Conservation (phyloP, 2,797 vertebrate genomes). For the Benthosema pterotum region DNA sequence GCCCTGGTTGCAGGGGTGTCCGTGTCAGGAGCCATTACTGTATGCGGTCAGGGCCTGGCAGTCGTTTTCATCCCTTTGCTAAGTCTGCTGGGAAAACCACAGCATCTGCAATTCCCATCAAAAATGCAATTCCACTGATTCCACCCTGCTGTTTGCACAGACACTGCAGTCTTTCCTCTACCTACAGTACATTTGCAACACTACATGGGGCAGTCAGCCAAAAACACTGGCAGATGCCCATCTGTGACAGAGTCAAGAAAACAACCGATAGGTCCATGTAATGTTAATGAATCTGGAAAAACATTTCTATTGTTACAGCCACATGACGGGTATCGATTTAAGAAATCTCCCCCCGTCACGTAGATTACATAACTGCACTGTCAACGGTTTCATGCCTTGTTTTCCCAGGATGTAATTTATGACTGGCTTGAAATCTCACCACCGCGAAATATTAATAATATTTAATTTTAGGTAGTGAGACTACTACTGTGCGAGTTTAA, state of each 20-base stretch:
- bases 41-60: conserved; percentile 42
- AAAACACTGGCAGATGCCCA: conserved; percentile 46
- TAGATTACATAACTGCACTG: no score
- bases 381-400: no score
- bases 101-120: conserved; percentile 55
- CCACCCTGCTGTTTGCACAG: conserved; percentile 37
- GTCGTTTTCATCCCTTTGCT: conserved; percentile 42
- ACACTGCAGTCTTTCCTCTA: conserved; percentile 38
- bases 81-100: conserved; percentile 49
- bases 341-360: no score
- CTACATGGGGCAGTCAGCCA: conserved; percentile 41
- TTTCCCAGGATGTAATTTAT: no score
- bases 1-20: conserved; percentile 31
- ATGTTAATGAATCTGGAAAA: conserved; percentile 31
- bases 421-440: no score
- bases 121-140: conserved; percentile 41
- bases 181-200: conserved; percentile 37
- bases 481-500: no score
- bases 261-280: conserved; percentile 34
- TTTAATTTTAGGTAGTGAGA: no score
- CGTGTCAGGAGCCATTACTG: conserved; percentile 4
- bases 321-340: conserved; percentile 23
- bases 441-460: no score
- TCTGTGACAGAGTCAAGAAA: conserved; percentile 36
- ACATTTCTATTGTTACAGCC: conserved; percentile 27